phyloP scores from a whole-genome alignment of 2,888 invertebrate genomes.

The Microchrysa polita region DNA sequence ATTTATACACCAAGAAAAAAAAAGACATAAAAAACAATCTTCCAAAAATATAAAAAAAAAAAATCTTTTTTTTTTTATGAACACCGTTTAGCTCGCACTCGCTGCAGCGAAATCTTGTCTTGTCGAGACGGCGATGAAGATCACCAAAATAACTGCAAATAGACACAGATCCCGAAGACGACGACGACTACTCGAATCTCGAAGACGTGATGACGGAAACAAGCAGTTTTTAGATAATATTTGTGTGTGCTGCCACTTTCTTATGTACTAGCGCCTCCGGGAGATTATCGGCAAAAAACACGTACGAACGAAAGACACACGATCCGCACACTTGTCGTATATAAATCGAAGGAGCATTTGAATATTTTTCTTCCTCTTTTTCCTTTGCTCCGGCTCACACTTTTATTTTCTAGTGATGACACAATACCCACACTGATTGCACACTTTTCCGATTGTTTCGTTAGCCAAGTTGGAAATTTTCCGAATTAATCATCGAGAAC shows the following conservation, averaged over 20 bases:
- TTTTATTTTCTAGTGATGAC: conserved; percentile 3
- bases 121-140: conserved; percentile 6
- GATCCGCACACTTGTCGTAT: background rate
- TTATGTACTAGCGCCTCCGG: conserved; percentile 1
- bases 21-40: background rate
- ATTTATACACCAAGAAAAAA: background rate
- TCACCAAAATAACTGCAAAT: conserved; percentile 30
- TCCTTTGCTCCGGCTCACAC: background rate
- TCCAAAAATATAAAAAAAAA: background rate
- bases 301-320: conserved; percentile 6
- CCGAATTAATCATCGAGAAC: background rate
- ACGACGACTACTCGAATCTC: too few species aligned
- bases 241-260: conserved; percentile 6
- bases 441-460: too few species aligned
- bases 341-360: background rate
- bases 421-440: background rate
- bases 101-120: conserved; percentile 2
- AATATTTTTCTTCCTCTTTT: conserved; percentile 11
- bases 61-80: background rate
- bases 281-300: conserved; percentile 1
- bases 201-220: conserved; percentile 11
- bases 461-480: background rate
- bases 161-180: background rate
- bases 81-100: background rate
- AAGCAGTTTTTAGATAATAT: conserved; percentile 16